Conservation (phyloP, 2,888 invertebrate genomes). For the Boloria selene region DNA sequence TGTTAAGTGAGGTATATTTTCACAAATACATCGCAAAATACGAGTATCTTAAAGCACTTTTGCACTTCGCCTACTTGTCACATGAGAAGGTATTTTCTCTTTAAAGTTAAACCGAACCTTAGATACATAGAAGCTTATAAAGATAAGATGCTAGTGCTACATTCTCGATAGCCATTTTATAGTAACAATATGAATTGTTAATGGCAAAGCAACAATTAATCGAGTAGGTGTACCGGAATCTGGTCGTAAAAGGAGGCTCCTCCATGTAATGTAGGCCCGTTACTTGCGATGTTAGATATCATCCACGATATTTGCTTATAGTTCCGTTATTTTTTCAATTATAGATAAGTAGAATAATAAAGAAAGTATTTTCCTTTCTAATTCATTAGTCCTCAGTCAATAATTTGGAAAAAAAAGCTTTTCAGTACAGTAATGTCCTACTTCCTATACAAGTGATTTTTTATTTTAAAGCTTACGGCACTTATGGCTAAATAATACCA, state of each 20-base stretch:
- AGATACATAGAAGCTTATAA: too few relatives aligned
- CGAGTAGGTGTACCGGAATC: constrained; percentile 25
- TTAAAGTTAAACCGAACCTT: too few relatives aligned
- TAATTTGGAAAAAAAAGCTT: not conserved
- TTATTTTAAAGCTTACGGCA: too few relatives aligned
- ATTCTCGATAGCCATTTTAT: not conserved
- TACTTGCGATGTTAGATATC: constrained; percentile 31
- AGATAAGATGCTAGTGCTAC: not conserved
- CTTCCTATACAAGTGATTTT: not conserved
- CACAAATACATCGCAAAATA: too few relatives aligned
- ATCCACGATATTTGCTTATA: constrained; percentile 33
- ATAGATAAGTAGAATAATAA: constrained; percentile 32
- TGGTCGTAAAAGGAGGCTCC: constrained; percentile 29
- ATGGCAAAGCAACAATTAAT: constrained; percentile 20
- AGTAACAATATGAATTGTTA: constrained; percentile 4
- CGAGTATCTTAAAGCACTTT: too few relatives aligned
- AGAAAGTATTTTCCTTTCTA: constrained; percentile 35
- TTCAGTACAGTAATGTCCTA: constrained; percentile 1
- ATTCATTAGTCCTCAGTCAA: constrained; percentile 13
- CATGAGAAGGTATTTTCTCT: too few relatives aligned
- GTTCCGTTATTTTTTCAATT: constrained; percentile 35
- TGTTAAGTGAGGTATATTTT: too few relatives aligned
- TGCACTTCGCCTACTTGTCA: too few relatives aligned
- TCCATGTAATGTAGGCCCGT: constrained; percentile 27
- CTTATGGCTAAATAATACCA: too few relatives aligned